A percentile compares a stretch with the other conserved stretches of the same genome.
Conservation (phyloP, 1,140 invertebrate species). For the Drosophila pachea region DNA sequence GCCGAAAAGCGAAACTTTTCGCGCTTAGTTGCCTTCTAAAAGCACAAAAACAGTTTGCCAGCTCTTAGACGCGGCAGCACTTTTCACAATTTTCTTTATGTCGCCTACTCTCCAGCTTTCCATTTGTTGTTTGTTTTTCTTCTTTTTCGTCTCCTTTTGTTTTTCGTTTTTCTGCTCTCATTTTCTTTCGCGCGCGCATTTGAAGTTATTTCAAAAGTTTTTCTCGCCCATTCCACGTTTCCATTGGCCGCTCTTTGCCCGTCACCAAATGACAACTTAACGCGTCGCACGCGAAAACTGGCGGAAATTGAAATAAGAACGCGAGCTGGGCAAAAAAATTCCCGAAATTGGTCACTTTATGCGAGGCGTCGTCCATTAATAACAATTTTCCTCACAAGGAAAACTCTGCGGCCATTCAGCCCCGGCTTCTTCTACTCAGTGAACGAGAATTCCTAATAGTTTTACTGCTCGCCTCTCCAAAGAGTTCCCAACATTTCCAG, state of each 20-base stretch:
- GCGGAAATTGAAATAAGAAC: constrained; percentile 57
- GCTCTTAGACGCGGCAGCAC: constrained; percentile 19
- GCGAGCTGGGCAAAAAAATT: constrained; percentile 6
- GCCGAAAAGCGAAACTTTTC: constrained; percentile 57
- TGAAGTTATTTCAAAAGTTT: constrained; percentile 49
- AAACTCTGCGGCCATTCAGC: constrained; percentile 31
- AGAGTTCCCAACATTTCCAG: too few relatives aligned
- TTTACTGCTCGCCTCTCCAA: too few relatives aligned
- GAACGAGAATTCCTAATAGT: too few relatives aligned
- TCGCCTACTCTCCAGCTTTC: constrained; percentile 7
- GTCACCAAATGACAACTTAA: constrained; percentile 51
- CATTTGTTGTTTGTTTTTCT: neutral
- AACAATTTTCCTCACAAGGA: constrained; percentile 23
- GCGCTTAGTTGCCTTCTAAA: constrained; percentile 47
- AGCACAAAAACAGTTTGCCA: constrained; percentile 40
- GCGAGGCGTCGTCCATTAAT: constrained; percentile 31
- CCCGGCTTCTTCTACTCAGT: too few relatives aligned
- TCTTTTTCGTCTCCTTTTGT: neutral
- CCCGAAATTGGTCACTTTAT: constrained; percentile 24
- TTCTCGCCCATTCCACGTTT: constrained; percentile 20
- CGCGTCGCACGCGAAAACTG: constrained; percentile 42
- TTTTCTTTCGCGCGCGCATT: constrained; percentile 31
- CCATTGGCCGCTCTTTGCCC: constrained; percentile 25
- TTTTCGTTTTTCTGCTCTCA: neutral
- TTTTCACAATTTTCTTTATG: constrained; percentile 47